Percentiles rank a stretch among this genome's conserved stretches.
Evolutionary conservation across 2,113 vertebrate species (phyloP).

Genomic region (Indicator maculatus): DNA sequence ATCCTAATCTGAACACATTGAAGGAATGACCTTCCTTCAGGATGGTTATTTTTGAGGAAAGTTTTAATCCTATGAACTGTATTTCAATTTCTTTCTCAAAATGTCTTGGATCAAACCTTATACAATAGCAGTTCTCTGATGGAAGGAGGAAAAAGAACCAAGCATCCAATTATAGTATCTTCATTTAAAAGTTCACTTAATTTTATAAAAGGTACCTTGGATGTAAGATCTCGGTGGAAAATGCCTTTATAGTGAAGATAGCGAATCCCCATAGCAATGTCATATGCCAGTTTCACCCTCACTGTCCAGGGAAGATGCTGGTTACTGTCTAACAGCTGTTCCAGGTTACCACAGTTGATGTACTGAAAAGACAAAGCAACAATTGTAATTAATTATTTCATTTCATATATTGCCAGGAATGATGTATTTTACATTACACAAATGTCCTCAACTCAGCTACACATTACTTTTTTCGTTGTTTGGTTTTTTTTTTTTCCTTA

Average conservation of each 20-base stretch:
- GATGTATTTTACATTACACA: not conserved
- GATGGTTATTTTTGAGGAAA: not conserved
- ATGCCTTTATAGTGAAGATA: constrained; percentile 97
- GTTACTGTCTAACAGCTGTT: constrained; percentile 94
- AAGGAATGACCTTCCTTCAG: not conserved
- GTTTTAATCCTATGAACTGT: not conserved
- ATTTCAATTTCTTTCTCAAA: not conserved
- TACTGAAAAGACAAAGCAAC: constrained; percentile 82
- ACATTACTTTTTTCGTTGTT: not conserved
- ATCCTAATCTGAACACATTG: constrained; percentile 16
- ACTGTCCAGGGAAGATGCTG: constrained; percentile 89
- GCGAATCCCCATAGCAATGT: constrained; percentile 88
- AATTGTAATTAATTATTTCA: not conserved
- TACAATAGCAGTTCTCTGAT: not conserved
- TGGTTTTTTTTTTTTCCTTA: not conserved
- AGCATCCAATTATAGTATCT: not conserved
- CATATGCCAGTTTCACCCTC: constrained; percentile 89
- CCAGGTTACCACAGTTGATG: constrained; percentile 96
- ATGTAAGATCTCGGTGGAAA: constrained; percentile 98
- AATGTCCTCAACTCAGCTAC: not conserved
- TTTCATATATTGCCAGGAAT: not conserved
- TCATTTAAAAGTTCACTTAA: not conserved
- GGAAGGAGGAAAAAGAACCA: not conserved
- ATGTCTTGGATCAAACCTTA: not conserved
- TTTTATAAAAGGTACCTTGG: constrained; percentile 83